Evolutionary conservation across 2,797 vertebrate genomes (phyloP).

Genomic region (Crypturellus tataupa): DNA sequence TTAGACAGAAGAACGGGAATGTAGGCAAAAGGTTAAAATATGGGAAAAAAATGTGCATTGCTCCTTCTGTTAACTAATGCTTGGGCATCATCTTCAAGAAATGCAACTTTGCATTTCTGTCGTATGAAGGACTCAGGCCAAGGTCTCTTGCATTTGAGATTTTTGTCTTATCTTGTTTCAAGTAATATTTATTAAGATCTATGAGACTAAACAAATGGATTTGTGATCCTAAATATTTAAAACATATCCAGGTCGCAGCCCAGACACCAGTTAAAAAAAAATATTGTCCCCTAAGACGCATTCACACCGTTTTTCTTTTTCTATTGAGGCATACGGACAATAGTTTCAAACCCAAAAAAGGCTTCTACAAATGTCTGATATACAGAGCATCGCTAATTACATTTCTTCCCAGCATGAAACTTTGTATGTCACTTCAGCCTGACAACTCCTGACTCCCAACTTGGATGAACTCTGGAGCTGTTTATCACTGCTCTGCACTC

Average conservation of each 20-base stretch:
- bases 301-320: background rate
- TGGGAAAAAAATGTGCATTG: background rate
- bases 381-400: constrained; percentile 10
- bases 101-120: background rate
- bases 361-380: background rate
- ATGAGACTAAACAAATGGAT: background rate
- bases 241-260: background rate
- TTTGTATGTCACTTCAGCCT: background rate
- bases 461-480: constrained; percentile 36
- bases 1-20: constrained; percentile 51
- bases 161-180: background rate
- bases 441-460: background rate
- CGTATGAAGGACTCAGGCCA: background rate
- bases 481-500: background rate
- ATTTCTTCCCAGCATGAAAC: constrained; percentile 16
- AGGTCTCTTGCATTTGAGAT: background rate
- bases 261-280: background rate
- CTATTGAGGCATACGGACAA: background rate
- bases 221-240: background rate
- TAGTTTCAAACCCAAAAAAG: background rate
- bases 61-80: constrained; percentile 48
- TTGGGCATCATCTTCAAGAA: constrained; percentile 46
- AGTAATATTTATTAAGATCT: constrained; percentile 19
- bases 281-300: background rate
- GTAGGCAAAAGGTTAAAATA: constrained; percentile 70